These are phyloP conservation scores for Cataglyphis rosenhaueri DNA, from an alignment of 2,888 invertebrate genomes.

Conservation along the genomic window DNA sequence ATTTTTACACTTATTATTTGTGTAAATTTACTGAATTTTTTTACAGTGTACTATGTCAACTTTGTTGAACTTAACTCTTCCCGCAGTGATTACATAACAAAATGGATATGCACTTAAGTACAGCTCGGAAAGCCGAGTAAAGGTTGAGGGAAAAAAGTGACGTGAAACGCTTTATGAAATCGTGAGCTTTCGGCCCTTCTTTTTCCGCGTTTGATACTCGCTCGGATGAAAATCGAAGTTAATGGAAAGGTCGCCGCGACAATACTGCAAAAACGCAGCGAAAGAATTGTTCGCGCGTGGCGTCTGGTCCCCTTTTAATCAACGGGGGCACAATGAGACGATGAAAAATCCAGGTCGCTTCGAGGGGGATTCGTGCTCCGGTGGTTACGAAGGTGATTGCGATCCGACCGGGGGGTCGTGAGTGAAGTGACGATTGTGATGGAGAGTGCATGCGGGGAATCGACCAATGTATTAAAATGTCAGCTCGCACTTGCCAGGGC, in stretches of 20 bases:
- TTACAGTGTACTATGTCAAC: neutral
- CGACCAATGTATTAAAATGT: slow-evolving; percentile 68
- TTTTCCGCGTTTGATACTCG: slow-evolving; percentile 67
- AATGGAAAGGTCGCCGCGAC: slow-evolving; percentile 62
- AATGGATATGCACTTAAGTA: slow-evolving; percentile 5
- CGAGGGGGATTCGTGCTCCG: slow-evolving; percentile 84
- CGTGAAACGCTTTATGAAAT: slow-evolving; percentile 37
- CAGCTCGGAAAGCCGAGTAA: neutral
- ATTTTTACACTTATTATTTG: too few relatives aligned
- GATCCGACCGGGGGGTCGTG: neutral
- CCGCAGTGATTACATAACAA: neutral
- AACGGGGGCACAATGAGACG: slow-evolving; percentile 60
- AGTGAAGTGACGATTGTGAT: slow-evolving; percentile 13
- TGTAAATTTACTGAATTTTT: too few relatives aligned
- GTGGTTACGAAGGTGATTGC: slow-evolving; percentile 24
- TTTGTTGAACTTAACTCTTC: slow-evolving; percentile 10
- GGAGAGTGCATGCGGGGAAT: slow-evolving; percentile 7
- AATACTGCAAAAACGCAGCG: slow-evolving; percentile 46
- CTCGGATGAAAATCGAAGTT: slow-evolving; percentile 71
- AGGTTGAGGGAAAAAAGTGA: slow-evolving; percentile 24
- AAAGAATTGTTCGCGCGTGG: slow-evolving; percentile 23
- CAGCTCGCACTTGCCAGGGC: slow-evolving; percentile 59
- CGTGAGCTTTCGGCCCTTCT: slow-evolving; percentile 59
- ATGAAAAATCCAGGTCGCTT: slow-evolving; percentile 71
- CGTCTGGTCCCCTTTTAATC: slow-evolving; percentile 68